Evolutionary conservation across 2,797 vertebrate species (phyloP), one percentile per base, ranked within the genome.

Genomic region (Peromyscus attwateri): DNA sequence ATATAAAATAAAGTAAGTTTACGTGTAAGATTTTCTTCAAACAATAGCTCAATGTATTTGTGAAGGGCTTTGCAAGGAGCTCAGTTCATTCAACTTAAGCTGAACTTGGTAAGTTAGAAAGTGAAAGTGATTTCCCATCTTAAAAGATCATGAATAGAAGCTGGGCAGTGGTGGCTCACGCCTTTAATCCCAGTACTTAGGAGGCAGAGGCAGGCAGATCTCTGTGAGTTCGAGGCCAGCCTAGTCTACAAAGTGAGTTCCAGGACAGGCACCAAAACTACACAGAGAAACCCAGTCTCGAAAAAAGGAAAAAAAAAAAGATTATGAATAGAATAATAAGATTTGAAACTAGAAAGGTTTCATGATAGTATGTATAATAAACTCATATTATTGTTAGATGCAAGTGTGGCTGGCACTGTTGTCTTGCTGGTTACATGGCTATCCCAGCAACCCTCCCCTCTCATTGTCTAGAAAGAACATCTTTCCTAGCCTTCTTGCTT

Each of bases 1-100:
- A 77, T 71, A 60, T 82, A 79, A 79, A 82, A 52, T 85, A 94
- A 85, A 92, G 43, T 71, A 77, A 87, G 76, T 91, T 83, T 70
- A 43, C 16, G 7, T 82, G 4, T 95, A 87, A 90, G 31, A 62
- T 64, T 27, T 76, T 91, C 25, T 40, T 37, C 55, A 64, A 27
- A 66, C 31, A 93, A 21, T 31, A 76, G 4, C 10, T 87, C 29
- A 55, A 23, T 46, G 13, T 91, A 88, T 71, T 57, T 92, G 88
- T 76, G 34, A 81, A 62, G 49, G 40, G 27, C 21, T 13, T 13
- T 85, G 55, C 37, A 57, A 71, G 34, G 25, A 87, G 34, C 91
- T 94, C 57, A 57, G 27, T 80, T 92, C 49, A 43, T 84, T 84
- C 21, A 66, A 85, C 79, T 84, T 95, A 49, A 90, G 66, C 85